phyloP scores from a whole-genome alignment of 2,113 vertebrate species.

The Procavia capensis region DNA sequence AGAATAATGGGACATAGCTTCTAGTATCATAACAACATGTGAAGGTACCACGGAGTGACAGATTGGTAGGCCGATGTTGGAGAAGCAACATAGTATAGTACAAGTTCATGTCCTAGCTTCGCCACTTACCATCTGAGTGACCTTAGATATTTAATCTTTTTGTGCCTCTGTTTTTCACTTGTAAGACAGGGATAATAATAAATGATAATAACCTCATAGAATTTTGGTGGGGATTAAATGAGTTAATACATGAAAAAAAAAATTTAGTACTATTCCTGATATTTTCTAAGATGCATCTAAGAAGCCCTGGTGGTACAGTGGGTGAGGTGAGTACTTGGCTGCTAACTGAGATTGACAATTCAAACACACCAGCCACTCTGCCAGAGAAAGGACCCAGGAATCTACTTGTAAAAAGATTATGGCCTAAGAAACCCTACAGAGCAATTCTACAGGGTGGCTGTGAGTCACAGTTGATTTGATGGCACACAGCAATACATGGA shows the following conservation, averaged over 20 bases:
- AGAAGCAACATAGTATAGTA: neutral
- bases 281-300: neutral
- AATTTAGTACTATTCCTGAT: neutral
- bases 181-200: neutral
- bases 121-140: neutral
- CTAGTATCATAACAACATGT: neutral
- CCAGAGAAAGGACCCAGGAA: neutral
- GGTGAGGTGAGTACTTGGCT: neutral
- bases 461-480: neutral
- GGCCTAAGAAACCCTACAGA: neutral
- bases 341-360: neutral
- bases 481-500: neutral
- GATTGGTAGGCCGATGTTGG: neutral
- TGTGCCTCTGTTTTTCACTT: slow-evolving; percentile 32
- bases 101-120: neutral
- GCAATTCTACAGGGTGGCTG: neutral
- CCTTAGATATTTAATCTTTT: slow-evolving; percentile 8
- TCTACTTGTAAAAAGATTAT: neutral
- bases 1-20: neutral
- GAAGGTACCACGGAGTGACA: neutral
- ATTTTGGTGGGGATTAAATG: slow-evolving; percentile 36
- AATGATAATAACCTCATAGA: neutral
- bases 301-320: neutral
- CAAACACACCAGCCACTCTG: neutral
- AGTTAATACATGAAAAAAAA: neutral